Evolutionary conservation across 2,888 invertebrate species (phyloP).

Genomic region (Tipula vernalis): DNA sequence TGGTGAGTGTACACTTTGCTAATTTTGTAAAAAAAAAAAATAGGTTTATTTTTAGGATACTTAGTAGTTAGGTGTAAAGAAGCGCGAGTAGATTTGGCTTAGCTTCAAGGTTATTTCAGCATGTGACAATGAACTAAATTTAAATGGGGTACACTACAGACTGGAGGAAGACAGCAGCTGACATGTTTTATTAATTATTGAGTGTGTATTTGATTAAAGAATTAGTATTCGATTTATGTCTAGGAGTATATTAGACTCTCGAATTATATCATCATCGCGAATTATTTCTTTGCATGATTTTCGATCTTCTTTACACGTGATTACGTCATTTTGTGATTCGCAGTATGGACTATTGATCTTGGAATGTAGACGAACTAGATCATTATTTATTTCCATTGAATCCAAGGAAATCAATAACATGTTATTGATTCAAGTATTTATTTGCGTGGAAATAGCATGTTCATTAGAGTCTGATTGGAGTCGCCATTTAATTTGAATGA

Average conservation of each 20-base stretch:
- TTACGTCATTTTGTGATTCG: neutral
- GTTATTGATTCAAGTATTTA: neutral
- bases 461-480: neutral
- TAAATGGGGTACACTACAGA: neutral
- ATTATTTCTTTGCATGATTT: neutral
- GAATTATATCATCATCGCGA: too few relatives aligned
- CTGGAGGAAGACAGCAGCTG: neutral
- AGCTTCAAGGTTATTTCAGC: neutral
- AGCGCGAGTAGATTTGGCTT: neutral
- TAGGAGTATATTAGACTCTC: neutral
- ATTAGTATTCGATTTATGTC: neutral
- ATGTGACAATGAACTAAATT: slow-evolving; percentile 5
- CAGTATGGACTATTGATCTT: neutral
- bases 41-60: neutral
- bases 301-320: neutral
- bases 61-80: neutral
- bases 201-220: neutral
- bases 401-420: neutral
- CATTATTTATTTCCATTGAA: neutral
- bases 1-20: slow-evolving; percentile 20
- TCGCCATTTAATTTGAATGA: neutral
- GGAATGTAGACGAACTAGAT: neutral
- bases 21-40: neutral
- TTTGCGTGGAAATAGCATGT: neutral
- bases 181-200: neutral